Evolutionary conservation across 1,140 invertebrate genomes (phyloP), one percentile per base, ranked within the genome.

Genomic region (Drosophila yakuba): DNA sequence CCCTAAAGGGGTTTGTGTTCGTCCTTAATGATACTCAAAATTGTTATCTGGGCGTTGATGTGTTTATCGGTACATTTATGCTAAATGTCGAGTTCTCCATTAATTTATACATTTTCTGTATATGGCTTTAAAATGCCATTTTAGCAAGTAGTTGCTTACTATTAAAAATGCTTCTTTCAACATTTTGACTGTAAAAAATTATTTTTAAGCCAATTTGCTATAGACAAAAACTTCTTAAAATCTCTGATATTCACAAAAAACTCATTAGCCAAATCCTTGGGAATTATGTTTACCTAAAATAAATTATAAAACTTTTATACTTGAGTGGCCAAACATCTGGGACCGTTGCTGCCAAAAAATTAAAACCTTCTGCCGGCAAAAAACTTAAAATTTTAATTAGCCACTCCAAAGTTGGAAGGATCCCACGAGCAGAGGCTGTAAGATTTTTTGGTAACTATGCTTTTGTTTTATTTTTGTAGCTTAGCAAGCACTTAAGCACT

Each of bases 311-410:
- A 48, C 61, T 75, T 68, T 66, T 60, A 32, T 68, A 51, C 62
- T 48, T 64, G 14, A 44, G 45, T 43, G 57, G 56, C 45, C 62
- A 61, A 80, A 60, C 71, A 78, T 67, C 56, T 78, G 59, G 12
- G 11, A 32, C 62, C 69, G 60, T 56, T 62, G 74, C 63, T 71
- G 59, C 38, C 52, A 71, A 59, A 64, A 62, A 62, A 61, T 43
- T 61, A 58, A 38, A 20, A 43, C 35, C 23, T 20, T 32, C 67
- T 43, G 64, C 38, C 39, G 23, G 71, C 62, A 66, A 79, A 79
- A 79, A 61, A 86, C 83, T 78, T 76, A 69, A 86, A 86, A 86
- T 83, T 86, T 86, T 82, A 88, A 86, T 86, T 79, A 86, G 83
- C 79, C 83, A 64, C 43, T 52, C 25, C 4, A 41, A 59, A 56